Base-by-base conservation (phyloP, 2,888 invertebrate species). In the Germaria angustata region DNA sequence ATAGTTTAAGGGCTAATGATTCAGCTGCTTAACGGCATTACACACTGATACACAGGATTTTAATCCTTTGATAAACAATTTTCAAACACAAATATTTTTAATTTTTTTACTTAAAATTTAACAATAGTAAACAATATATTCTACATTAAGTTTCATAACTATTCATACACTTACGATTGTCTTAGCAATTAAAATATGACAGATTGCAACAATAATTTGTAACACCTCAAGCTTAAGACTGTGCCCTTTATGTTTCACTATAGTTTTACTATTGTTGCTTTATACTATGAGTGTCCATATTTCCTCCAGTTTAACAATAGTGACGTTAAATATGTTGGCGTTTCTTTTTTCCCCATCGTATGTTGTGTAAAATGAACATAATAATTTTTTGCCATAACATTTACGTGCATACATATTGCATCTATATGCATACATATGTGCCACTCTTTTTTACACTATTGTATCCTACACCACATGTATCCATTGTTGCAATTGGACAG, bases 241-340 rank as follows among this genome's bases (percentile, higher is more conserved):
- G 6, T 28, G 13, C 2, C 4, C 9, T 39, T 13, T 36, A 51
- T 57, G 22, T 15, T 44, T 55, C 28, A 17, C 20, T 24, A 4
- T 3, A 0, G 24, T 53, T 69, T 71, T 46, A 28, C 13, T 13
- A 17, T 15, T 36, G 36, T 59, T 20, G 15, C 3, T 57, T 36
- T 32, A 36, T 36, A 13, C 59, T 20, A 20, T 28, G 36, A 71
- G 44, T 24, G 22, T 34, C 5, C 9, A 6, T 20, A 36, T 36
- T 17, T 73, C n/a, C 20, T 51, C 24, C 20, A 15, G 28, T 17
- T 61, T 72, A 51, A 51, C 17, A n/a, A 61, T 51, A 61, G 51
- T 61, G 61, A 71, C 20, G 49, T 51, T 39, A 72, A 49, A 44
- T 11, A 57, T 71, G 24, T 46, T 61, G 15, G 17, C 11, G n/a